Percentiles rank a stretch among this genome's conserved stretches.
phyloP scores from a whole-genome alignment of 64 coral and sea anemone species.

The Anthopleura sola region DNA sequence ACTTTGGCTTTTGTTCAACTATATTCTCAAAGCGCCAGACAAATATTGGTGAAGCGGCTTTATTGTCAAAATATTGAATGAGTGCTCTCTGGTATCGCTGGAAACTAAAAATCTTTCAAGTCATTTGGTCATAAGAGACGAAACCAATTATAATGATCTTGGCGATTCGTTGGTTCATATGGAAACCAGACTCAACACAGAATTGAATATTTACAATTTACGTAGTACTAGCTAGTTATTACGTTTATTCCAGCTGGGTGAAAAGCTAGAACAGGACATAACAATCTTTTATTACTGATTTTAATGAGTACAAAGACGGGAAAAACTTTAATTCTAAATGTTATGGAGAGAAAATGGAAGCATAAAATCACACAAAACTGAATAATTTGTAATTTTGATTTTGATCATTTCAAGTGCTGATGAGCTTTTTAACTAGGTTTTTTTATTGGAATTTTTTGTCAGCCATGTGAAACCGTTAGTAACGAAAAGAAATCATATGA shows the following conservation, averaged over 20 bases:
- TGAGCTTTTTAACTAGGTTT: too few species aligned
- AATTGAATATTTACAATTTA: background rate
- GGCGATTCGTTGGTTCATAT: background rate
- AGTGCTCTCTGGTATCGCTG: background rate
- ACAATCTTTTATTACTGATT: background rate
- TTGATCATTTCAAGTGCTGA: too few species aligned
- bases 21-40: too few species aligned
- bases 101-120: background rate
- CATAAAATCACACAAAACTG: too few species aligned
- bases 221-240: background rate
- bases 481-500: too few species aligned
- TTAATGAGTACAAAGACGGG: background rate
- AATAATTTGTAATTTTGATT: too few species aligned
- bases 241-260: background rate
- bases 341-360: too few species aligned
- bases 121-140: background rate
- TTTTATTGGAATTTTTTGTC: too few species aligned
- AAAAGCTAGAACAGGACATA: background rate
- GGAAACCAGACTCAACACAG: background rate
- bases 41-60: background rate
- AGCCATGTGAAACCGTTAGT: too few species aligned
- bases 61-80: background rate
- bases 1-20: too few species aligned
- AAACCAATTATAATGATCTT: background rate
- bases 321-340: too few species aligned